phyloP scores from a whole-genome alignment of 2,888 invertebrate genomes.

The Phyllotreta striolata region DNA sequence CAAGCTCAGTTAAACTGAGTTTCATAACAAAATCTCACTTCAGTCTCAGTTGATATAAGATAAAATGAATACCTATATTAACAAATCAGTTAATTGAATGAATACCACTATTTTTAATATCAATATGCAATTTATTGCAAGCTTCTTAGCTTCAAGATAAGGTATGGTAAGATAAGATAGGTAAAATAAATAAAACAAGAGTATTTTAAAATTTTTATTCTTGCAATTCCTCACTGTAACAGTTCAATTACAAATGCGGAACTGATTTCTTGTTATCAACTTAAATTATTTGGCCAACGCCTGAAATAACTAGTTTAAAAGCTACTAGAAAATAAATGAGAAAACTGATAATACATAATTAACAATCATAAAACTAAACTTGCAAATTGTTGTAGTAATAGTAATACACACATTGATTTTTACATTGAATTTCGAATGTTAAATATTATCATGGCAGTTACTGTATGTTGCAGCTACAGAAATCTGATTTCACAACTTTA shows the following conservation, averaged over 20 bases:
- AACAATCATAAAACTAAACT: conserved; percentile 51
- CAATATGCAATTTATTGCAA: no score
- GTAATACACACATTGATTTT: conserved; percentile 53
- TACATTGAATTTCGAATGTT: conserved; percentile 46
- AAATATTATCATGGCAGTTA: conserved; percentile 46
- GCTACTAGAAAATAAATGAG: conserved; percentile 50
- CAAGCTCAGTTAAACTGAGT: no score
- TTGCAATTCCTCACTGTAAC: conserved; percentile 55
- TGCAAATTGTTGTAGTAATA: conserved; percentile 50
- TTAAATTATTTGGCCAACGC: conserved; percentile 50
- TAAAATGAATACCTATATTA: no score
- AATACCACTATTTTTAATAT: no score
- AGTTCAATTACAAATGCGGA: conserved; percentile 55
- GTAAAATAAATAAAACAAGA: conserved; percentile 14
- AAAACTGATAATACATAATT: conserved; percentile 46
- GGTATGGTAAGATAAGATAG: not conserved
- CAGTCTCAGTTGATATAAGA: no score
- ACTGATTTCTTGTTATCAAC: conserved; percentile 55
- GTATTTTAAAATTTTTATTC: conserved; percentile 47
- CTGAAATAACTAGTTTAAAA: conserved; percentile 52
- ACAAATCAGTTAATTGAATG: no score
- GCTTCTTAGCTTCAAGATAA: no score
- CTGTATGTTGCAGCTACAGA: conserved; percentile 45
- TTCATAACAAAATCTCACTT: no score
- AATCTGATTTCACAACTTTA: conserved; percentile 39